Base-by-base conservation (phyloP, 1,140 invertebrate genomes). In the Drosophila burlai region DNA sequence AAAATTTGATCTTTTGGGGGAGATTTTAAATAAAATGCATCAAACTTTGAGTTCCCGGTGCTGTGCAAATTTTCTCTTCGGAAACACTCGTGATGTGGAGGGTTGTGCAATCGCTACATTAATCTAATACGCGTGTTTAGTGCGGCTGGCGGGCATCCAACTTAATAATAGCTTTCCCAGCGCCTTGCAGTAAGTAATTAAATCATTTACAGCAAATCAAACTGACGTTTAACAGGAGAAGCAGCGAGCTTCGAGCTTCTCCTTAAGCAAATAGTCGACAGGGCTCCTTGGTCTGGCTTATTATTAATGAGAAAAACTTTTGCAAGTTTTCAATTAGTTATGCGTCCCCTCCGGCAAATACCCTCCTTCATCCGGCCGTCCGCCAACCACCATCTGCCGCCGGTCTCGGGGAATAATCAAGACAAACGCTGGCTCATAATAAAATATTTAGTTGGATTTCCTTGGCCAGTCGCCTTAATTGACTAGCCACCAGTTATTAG, bases 271-370 rank as follows among this genome's bases (percentile, higher is more conserved):
- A 61, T 77, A 78, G 57, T 69, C 49, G 36, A 45, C 64, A 45
- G 36, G 46, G 64, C 57, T n/a, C 50, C 57, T 46, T 16, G 68
- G 59, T 50, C 61, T 89, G 72, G 38, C 81, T 81, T 84, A 84
- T 90, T 90, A 90, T 89, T 90, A 89, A 90, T 90, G 84, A 84
- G 69, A 54, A 71, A 81, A 89, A 84, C 81, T 87, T 90, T 57
- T 63, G 81, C 69, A 87, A 75, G 77, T 90, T 89, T 89, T 89
- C 84, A 89, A 89, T 89, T 89, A 89, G 84, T 79, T 89, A 63
- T 67, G 78, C 74, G 54, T 69, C 60, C 76, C 49, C 42, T 46
- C 67, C 52, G 52, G 76, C 66, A 18, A 40, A 43, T 26, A 18
- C 40, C 24, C 16, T 55, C 40, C 15, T 16, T 6, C 13, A 15